Conservation (phyloP, 2,888 invertebrate species). For the Acrobasis repandana region DNA sequence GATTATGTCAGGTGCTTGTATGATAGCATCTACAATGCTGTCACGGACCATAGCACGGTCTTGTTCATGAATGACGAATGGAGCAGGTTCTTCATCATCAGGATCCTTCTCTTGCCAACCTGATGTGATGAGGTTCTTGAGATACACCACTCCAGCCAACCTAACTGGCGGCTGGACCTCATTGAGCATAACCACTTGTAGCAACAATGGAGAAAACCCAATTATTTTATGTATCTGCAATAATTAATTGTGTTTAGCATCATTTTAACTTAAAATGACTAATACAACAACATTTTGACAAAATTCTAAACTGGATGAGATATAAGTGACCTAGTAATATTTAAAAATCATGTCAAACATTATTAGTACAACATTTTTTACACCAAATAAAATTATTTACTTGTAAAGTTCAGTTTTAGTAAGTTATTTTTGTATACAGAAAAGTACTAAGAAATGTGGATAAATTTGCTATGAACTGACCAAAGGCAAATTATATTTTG, state of each 20-base stretch:
- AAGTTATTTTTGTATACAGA: too few species aligned
- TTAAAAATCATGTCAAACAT: too few species aligned
- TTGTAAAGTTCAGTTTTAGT: too few species aligned
- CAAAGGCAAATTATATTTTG: too few species aligned
- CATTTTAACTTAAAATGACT: background rate
- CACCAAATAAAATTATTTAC: too few species aligned
- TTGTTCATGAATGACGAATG: conserved; percentile 97
- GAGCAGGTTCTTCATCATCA: conserved; percentile 87
- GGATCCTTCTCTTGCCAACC: conserved; percentile 94
- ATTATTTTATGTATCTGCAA: conserved; percentile 87
- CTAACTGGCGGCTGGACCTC: conserved; percentile 95
- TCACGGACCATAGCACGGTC: conserved; percentile 96
- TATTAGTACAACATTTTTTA: too few species aligned
- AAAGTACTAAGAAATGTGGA: too few species aligned
- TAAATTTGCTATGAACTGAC: too few species aligned
- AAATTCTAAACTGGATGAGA: too few species aligned
- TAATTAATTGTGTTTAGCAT: background rate
- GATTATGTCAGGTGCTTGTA: conserved; percentile 95
- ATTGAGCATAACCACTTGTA: conserved; percentile 96
- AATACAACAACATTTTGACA: background rate
- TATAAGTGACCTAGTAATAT: too few species aligned
- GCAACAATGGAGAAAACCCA: conserved; percentile 96
- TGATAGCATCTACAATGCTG: conserved; percentile 97
- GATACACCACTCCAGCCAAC: conserved; percentile 97
- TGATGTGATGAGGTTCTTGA: conserved; percentile 95